phyloP scores from a whole-genome alignment of 2,888 invertebrate species.

The Sinohyriopsis cumingii region DNA sequence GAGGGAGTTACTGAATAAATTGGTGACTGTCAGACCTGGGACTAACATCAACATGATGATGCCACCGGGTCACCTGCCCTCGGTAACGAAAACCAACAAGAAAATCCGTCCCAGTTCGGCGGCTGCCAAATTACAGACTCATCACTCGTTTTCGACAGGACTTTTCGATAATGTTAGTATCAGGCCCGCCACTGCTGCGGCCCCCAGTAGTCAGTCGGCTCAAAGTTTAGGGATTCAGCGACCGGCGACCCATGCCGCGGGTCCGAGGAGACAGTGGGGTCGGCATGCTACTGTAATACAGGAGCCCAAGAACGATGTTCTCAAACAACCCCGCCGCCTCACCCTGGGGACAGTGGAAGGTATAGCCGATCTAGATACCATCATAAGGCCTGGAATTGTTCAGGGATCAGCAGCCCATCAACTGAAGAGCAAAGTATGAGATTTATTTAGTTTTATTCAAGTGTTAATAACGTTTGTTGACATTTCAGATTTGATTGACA shows the following conservation, averaged over 20 bases:
- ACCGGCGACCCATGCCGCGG: conserved; percentile 63
- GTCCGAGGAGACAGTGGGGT: conserved; percentile 44
- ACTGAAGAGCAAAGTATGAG: conserved; percentile 58
- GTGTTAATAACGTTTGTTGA: conserved; percentile 18
- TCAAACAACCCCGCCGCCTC: conserved; percentile 55
- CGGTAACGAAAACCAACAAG: conserved; percentile 39
- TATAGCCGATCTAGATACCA: conserved; percentile 50
- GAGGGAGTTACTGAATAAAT: conserved; percentile 18
- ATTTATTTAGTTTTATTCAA: conserved; percentile 2
- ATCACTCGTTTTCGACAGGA: conserved; percentile 62
- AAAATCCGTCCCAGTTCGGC: conserved; percentile 68
- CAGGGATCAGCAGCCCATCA: conserved; percentile 44
- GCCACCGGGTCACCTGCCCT: conserved; percentile 35
- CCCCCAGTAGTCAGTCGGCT: conserved; percentile 18
- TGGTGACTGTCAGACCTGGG: conserved; percentile 7
- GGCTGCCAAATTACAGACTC: conserved; percentile 66
- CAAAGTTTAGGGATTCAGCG: conserved; percentile 32
- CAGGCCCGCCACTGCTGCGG: conserved; percentile 58
- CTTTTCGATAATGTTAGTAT: conserved; percentile 57
- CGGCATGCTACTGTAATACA: conserved; percentile 35
- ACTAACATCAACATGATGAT: conserved; percentile 2
- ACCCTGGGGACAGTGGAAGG: conserved; percentile 65
- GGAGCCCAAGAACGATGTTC: conserved; percentile 39
- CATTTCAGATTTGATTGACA: conserved; percentile 30
- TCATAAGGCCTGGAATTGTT: conserved; percentile 45